Evolutionary conservation across 2,888 invertebrate species (phyloP).

Genomic region (Plagodis dolabraria): DNA sequence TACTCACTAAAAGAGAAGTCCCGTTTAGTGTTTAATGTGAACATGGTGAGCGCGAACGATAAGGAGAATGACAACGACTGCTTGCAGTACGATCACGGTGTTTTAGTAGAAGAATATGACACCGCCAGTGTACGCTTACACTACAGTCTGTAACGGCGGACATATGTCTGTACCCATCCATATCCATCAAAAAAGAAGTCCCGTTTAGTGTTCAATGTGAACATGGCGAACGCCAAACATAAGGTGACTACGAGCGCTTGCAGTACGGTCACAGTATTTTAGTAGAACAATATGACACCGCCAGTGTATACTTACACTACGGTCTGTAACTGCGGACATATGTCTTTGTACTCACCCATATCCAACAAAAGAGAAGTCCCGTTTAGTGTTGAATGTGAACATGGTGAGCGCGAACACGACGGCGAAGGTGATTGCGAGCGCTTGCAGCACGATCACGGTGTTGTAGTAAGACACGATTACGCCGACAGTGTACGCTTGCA

Average conservation of each 20-base stretch:
- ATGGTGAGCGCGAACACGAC: constrained; percentile 90
- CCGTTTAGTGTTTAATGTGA: constrained; percentile 93
- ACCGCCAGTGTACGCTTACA: too few relatives aligned
- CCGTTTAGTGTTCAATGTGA: too few relatives aligned
- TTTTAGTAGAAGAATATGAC: neutral
- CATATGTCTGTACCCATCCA: constrained; percentile 84
- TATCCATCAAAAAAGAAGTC: too few relatives aligned
- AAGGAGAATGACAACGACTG: constrained; percentile 90
- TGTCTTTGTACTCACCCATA: constrained; percentile 86
- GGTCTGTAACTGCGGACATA: neutral
- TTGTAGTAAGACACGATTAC: constrained; percentile 92
- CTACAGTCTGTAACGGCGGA: neutral
- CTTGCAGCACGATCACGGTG: constrained; percentile 90
- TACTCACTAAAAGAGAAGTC: constrained; percentile 92
- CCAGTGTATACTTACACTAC: neutral
- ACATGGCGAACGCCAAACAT: constrained; percentile 89
- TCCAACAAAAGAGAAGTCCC: constrained; percentile 91
- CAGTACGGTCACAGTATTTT: neutral
- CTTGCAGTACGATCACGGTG: too few relatives aligned
- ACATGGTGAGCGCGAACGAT: constrained; percentile 89
- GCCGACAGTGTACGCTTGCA: constrained; percentile 91
- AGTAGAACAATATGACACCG: neutral
- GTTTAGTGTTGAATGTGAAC: constrained; percentile 94
- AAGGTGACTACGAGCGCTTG: constrained; percentile 85
- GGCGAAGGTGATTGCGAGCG: constrained; percentile 89